phyloP scores from a whole-genome alignment of 2,113 vertebrate genomes.

The Thamnophis sirtalis region DNA sequence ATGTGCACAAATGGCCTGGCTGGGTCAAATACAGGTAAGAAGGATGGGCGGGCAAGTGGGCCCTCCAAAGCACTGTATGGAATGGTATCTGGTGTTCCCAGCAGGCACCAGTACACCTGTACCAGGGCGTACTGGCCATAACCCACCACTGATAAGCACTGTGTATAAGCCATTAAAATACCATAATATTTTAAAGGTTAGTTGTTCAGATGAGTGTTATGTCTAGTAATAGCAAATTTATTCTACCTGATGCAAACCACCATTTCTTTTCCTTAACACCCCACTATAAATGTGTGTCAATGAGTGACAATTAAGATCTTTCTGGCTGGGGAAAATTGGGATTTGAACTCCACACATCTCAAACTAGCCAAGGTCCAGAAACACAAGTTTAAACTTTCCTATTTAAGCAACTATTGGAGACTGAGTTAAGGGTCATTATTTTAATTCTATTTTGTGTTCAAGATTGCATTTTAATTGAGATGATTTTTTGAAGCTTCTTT shows the following conservation, averaged over 20 bases:
- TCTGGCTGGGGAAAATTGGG: background rate
- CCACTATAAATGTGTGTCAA: background rate
- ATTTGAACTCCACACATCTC: background rate
- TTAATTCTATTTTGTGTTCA: background rate
- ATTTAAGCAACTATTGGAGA: background rate
- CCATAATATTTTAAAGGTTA: background rate
- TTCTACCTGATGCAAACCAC: background rate
- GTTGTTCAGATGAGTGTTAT: background rate
- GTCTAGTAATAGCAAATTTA: constrained; percentile 3
- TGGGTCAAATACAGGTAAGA: no score
- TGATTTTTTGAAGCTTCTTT: background rate
- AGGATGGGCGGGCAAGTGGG: no score
- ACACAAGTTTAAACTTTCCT: background rate
- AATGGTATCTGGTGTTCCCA: no score
- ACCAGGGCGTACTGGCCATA: no score
- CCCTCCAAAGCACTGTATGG: no score
- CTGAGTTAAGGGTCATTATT: background rate
- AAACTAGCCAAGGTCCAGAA: background rate
- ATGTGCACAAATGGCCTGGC: no score
- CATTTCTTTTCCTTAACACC: background rate
- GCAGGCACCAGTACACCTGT: no score
- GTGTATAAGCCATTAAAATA: constrained; percentile 5
- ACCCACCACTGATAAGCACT: background rate
- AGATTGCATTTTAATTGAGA: background rate
- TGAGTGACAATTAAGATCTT: background rate